Percentiles rank a stretch among this genome's conserved stretches.
phyloP scores from a whole-genome alignment of 2,797 vertebrate genomes.

The Thamnophis elegans region DNA sequence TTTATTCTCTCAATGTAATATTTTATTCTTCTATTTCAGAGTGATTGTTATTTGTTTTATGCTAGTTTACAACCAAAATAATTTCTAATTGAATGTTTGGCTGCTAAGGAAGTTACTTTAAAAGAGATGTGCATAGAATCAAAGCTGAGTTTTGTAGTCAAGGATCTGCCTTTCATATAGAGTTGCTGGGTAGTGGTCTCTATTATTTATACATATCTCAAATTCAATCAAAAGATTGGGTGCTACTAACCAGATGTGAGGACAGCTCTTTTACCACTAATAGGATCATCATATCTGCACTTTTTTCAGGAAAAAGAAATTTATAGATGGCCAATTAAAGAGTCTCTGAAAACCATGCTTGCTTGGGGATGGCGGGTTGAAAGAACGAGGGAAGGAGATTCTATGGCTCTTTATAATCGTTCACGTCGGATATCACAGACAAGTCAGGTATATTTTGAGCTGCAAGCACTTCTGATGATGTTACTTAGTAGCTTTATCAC shows the following conservation, averaged over 20 bases:
- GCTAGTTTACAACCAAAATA: background rate
- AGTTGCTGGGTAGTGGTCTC: background rate
- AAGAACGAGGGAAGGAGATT: slow-evolving; percentile 86
- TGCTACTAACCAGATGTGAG: background rate
- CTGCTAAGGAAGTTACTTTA: background rate
- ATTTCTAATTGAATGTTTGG: background rate
- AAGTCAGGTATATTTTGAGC: slow-evolving; percentile 79
- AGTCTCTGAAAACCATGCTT: slow-evolving; percentile 92
- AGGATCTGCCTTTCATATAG: background rate
- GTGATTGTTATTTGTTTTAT: background rate
- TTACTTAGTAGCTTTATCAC: background rate
- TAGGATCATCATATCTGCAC: background rate
- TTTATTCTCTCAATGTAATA: background rate
- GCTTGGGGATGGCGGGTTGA: slow-evolving; percentile 92
- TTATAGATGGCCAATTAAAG: slow-evolving; percentile 89
- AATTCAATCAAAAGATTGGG: background rate
- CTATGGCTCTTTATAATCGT: slow-evolving; percentile 82
- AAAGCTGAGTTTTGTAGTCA: background rate
- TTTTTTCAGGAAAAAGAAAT: slow-evolving; percentile 86
- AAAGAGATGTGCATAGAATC: background rate
- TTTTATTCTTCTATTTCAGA: background rate
- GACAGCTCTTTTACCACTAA: background rate
- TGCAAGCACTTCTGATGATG: background rate
- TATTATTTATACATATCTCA: background rate
- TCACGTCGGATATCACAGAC: slow-evolving; percentile 89